These are phyloP conservation scores for Oligia fasciuncula DNA, from an alignment of 2,888 invertebrate species.

Conservation along the genomic window DNA sequence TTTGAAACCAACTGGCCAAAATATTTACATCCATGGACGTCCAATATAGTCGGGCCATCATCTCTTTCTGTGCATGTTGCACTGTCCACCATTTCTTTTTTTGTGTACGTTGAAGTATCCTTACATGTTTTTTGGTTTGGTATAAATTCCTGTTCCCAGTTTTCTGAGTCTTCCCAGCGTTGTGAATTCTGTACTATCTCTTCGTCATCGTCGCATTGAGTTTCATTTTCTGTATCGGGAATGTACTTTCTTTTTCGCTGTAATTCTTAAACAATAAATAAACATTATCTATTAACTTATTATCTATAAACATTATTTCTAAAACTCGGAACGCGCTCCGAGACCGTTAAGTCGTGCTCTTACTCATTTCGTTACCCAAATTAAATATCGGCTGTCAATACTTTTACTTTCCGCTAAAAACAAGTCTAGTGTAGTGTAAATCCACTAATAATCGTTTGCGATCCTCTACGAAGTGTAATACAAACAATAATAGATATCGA, in stretches of 20 bases:
- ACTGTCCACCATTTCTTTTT: conserved; percentile 51
- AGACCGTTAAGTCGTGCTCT: too few species aligned
- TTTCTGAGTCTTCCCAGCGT: conserved; percentile 51
- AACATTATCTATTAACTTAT: too few species aligned
- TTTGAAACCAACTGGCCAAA: conserved; percentile 58
- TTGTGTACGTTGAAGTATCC: conserved; percentile 46
- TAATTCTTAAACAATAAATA: conserved; percentile 56
- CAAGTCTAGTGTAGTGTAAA: too few species aligned
- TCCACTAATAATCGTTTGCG: too few species aligned
- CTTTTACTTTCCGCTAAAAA: too few species aligned
- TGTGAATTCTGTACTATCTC: conserved; percentile 49
- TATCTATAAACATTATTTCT: too few species aligned
- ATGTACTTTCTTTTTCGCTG: conserved; percentile 58
- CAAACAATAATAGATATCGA: too few species aligned
- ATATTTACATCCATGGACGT: conserved; percentile 56
- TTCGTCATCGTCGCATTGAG: conserved; percentile 60
- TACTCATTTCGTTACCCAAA: too few species aligned
- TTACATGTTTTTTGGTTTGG: conserved; percentile 42
- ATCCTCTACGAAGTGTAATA: too few species aligned
- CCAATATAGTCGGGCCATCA: conserved; percentile 44
- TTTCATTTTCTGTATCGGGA: conserved; percentile 58
- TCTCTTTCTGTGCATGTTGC: conserved; percentile 52
- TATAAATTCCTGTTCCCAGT: conserved; percentile 49
- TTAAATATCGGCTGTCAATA: too few species aligned
- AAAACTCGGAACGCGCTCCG: too few species aligned